phyloP scores from a whole-genome alignment of 2,888 invertebrate species.

The Pollenia labialis region DNA sequence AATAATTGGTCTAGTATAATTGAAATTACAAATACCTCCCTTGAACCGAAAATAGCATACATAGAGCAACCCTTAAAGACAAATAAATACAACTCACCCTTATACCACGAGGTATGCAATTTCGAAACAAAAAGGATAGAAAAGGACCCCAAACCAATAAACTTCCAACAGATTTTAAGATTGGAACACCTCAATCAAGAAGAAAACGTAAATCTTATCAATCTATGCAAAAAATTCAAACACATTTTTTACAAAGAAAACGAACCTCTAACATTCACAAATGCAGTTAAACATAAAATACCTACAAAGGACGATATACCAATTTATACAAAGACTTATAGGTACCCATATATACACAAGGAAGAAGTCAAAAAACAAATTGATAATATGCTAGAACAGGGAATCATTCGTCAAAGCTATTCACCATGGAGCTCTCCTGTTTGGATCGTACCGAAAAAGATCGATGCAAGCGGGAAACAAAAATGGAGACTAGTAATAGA shows the following conservation, averaged over 20 bases:
- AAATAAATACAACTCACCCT: background rate
- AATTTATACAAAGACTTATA: background rate
- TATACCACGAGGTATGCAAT: background rate
- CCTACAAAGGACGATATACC: background rate
- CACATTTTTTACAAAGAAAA: background rate
- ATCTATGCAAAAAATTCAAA: conserved; percentile 1
- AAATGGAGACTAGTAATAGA: background rate
- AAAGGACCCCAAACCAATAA: background rate
- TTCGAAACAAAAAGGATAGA: conserved; percentile 3
- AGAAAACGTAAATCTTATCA: background rate
- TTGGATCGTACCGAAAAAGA: background rate
- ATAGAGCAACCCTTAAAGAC: background rate
- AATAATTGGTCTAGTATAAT: background rate
- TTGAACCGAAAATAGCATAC: background rate
- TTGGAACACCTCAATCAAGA: background rate
- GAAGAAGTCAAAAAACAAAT: background rate
- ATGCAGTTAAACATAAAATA: background rate
- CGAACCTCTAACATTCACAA: conserved; percentile 3
- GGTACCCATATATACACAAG: background rate
- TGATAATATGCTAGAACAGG: background rate
- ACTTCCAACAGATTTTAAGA: background rate
- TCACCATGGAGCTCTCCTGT: background rate
- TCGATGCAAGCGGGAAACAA: background rate
- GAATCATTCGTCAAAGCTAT: background rate
- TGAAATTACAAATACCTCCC: background rate